Evolutionary conservation across 2,797 vertebrate species (phyloP).

Genomic region (Gambelia wislizenii): DNA sequence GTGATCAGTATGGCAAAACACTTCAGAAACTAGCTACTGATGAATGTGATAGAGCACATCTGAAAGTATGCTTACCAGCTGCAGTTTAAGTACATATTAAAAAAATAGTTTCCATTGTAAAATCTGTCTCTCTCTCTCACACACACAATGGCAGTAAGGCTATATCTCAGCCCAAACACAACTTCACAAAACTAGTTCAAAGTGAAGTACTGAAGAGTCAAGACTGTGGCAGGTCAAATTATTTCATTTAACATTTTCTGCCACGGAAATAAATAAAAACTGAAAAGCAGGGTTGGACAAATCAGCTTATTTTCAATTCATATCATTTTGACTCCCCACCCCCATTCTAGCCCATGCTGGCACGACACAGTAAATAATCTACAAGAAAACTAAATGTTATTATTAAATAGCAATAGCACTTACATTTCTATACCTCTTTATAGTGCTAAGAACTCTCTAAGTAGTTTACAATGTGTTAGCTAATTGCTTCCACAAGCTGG

Average conservation of each 20-base stretch:
- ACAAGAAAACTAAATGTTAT: background rate
- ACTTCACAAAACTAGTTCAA: background rate
- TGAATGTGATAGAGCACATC: conserved; percentile 17
- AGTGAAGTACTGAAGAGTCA: background rate
- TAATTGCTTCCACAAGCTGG: too few relatives aligned
- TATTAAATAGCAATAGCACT: too few relatives aligned
- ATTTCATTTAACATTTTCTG: background rate
- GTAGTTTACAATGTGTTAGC: too few relatives aligned
- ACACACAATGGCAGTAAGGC: background rate
- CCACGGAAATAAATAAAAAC: background rate
- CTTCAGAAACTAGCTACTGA: conserved; percentile 49
- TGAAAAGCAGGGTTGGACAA: background rate
- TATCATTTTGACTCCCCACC: background rate
- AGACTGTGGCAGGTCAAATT: background rate
- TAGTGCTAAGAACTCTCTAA: too few relatives aligned
- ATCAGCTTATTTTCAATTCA: too few relatives aligned
- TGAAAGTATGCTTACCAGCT: conserved; percentile 37
- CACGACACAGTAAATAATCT: background rate
- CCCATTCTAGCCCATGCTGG: background rate
- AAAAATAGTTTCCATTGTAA: background rate
- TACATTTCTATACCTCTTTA: too few relatives aligned
- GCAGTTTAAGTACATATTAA: conserved; percentile 43
- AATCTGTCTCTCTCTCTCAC: background rate
- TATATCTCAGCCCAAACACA: conserved; percentile 6
- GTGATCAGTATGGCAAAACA: conserved; percentile 30